Conservation (phyloP, 2,113 vertebrate species). For the Rhabdornis inornatus region DNA sequence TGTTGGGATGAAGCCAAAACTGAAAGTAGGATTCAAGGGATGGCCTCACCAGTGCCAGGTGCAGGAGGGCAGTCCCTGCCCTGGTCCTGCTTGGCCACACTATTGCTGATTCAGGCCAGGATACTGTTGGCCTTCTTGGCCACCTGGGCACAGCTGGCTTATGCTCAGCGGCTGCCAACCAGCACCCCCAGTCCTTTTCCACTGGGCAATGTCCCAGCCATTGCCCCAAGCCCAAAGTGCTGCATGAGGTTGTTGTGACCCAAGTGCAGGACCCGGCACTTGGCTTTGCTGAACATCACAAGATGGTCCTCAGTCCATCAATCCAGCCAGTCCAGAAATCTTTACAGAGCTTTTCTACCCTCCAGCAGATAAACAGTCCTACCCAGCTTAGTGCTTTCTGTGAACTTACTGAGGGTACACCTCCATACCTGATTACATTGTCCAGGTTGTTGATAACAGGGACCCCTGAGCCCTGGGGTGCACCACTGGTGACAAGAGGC, state of each 20-base stretch:
- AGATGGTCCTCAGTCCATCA: fast-evolving
- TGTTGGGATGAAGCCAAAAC: not conserved
- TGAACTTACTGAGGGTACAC: not conserved
- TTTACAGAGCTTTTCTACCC: not conserved
- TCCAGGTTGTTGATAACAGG: not conserved
- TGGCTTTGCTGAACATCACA: not conserved
- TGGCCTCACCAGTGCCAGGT: not conserved
- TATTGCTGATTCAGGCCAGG: not conserved
- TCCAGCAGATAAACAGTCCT: not conserved
- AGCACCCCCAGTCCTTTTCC: not conserved
- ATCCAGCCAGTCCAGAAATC: not conserved
- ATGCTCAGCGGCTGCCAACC: not conserved
- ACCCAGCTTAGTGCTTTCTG: not conserved
- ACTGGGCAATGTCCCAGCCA: fast-evolving
- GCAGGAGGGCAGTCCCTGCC: not conserved
- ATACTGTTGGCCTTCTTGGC: not conserved
- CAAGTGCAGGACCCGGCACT: fast-evolving
- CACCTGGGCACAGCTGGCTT: not conserved
- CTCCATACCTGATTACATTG: not conserved
- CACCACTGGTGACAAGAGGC: fast-evolving
- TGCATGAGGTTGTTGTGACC: not conserved
- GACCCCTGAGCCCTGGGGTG: not conserved
- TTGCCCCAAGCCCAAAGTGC: fast-evolving
- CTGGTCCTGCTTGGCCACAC: not conserved
- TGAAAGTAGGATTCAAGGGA: fast-evolving